phyloP scores from a whole-genome alignment of 2,888 invertebrate species.

The Alsophila aescularia region DNA sequence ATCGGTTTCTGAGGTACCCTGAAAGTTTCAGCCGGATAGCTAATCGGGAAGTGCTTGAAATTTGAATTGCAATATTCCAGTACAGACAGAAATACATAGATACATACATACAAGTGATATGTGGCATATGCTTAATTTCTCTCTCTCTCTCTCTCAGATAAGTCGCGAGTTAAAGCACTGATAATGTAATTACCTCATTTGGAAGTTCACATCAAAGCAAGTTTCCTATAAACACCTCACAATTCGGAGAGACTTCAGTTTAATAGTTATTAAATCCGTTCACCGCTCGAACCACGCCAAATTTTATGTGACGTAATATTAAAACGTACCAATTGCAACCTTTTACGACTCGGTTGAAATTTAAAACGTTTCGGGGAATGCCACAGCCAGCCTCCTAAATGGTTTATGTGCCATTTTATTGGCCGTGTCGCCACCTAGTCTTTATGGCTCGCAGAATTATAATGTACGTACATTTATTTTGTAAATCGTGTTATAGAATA shows the following conservation, averaged over 20 bases:
- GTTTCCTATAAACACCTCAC: not conserved
- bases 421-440: conserved; percentile 52
- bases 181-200: too few relatives aligned
- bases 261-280: conserved; percentile 41
- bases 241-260: conserved; percentile 30
- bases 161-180: too few relatives aligned
- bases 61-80: too few relatives aligned
- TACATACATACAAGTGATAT: too few relatives aligned
- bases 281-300: conserved; percentile 42
- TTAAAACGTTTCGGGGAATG: conserved; percentile 55
- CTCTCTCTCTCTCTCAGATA: too few relatives aligned
- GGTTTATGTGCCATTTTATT: conserved; percentile 62
- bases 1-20: too few relatives aligned
- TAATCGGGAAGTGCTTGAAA: too few relatives aligned
- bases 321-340: conserved; percentile 56
- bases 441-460: conserved; percentile 47
- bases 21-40: too few relatives aligned
- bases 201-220: too few relatives aligned
- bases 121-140: too few relatives aligned
- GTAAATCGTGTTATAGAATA: conserved; percentile 32
- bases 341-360: conserved; percentile 62
- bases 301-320: conserved; percentile 53
- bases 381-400: conserved; percentile 49
- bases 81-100: too few relatives aligned
- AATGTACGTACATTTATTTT: conserved; percentile 41